Base-by-base conservation (phyloP, 2,113 vertebrate genomes). In the Okapia johnstoni region DNA sequence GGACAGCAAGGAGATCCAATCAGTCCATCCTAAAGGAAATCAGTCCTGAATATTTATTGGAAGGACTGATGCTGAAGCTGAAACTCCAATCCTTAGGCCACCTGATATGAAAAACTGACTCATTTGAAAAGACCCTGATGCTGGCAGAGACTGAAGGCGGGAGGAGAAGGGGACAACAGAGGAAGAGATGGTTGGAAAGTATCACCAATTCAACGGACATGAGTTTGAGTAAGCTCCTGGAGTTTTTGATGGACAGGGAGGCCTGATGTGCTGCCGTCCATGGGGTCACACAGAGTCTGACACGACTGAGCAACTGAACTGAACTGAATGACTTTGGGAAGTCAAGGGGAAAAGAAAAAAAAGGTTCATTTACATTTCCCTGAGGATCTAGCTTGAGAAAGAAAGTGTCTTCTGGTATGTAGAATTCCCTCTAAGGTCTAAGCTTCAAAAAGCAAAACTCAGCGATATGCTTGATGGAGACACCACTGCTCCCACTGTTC, bases 341-440 rank as follows among this genome's bases (percentile, higher is more conserved):
- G 33, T 97, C 60, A 93, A 66, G 54, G 11, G 19, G 5, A 52
- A 70, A 70, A 43, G 46, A n/a, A 33, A 96, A 96, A 79, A 25
- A 48, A 73, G 19, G 5, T 80, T 94, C 46, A 52, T 40, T 87
- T 89, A 16, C 50, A 92, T 89, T 92, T 92, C n/a, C 57, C 40
- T 85, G 16, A 0, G 10, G 36, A n/a, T 30, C 50, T 84, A 52
- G 36, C 11, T 91, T 96, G 23, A 90, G 17, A 90, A 57, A 54
- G 57, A 25, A 48, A 52, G 3, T n/a, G 23, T 55, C 0, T 1
- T 54, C 16, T 13, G 7, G 16, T 79, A 50, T 58, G 0, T 33
- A 60, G 7, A 60, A 84, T 91, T 36, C n/a, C 80, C 88, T 88
- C 15, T 28, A 85, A 30, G 13, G 5, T n/a, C 7, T 13, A 88